Percentiles rank a stretch among this genome's conserved stretches.
These are phyloP conservation scores for Actenoides hombroni DNA, from an alignment of 2,113 vertebrate species.

Conservation along the genomic window DNA sequence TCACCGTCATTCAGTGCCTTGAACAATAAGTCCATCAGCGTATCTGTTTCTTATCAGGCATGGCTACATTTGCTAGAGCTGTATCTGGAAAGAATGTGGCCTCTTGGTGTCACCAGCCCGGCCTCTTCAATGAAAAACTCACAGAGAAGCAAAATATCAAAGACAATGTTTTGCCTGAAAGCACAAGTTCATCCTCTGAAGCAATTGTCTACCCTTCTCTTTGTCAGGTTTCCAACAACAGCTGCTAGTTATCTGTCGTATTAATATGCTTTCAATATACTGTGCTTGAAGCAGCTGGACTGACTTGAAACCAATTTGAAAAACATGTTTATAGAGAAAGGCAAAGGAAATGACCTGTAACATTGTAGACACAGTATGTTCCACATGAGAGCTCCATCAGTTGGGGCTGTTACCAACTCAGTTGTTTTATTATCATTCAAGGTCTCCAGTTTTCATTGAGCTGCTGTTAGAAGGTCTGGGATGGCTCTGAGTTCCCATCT, in stretches of 20 bases:
- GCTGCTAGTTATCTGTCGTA: slow-evolving; percentile 59
- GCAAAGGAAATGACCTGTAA: slow-evolving; percentile 61
- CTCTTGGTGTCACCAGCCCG: neutral
- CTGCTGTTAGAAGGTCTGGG: neutral
- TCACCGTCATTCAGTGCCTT: neutral
- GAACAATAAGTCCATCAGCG: neutral
- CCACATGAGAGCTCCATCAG: neutral
- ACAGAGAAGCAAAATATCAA: neutral
- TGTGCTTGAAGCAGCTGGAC: slow-evolving; percentile 49
- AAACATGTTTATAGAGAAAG: slow-evolving; percentile 56
- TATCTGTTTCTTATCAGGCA: neutral
- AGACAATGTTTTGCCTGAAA: neutral
- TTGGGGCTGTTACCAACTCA: slow-evolving; percentile 6
- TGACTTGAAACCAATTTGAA: slow-evolving; percentile 61
- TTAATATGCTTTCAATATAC: slow-evolving; percentile 36
- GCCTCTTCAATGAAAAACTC: neutral
- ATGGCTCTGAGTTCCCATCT: neutral
- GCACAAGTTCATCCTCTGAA: neutral
- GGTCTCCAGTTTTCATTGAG: neutral
- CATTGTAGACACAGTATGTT: neutral
- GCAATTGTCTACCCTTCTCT: neutral
- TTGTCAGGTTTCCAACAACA: slow-evolving; percentile 51
- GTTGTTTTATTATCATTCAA: neutral
- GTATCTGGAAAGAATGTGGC: neutral
- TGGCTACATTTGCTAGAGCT: neutral